A percentile compares a stretch with the other conserved stretches of the same genome.
Conservation (phyloP, 2,888 invertebrate genomes). For the Vanessa cardui region DNA sequence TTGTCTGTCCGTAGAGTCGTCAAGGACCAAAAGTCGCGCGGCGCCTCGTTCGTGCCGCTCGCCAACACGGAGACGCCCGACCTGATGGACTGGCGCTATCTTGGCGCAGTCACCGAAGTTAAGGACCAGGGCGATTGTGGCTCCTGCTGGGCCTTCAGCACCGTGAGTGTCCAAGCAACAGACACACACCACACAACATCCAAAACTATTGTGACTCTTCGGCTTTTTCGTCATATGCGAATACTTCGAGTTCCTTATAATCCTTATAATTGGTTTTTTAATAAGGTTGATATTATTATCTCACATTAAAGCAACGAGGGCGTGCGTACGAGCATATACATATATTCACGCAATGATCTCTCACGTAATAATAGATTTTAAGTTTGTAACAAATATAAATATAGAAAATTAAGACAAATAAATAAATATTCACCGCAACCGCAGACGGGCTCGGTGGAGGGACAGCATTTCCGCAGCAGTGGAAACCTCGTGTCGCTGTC, state of each 20-base stretch:
- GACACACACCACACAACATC: too few relatives aligned
- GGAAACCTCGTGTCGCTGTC: constrained; percentile 91
- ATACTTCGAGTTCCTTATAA: too few relatives aligned
- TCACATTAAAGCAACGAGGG: too few relatives aligned
- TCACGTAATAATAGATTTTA: not conserved
- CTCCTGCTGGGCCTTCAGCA: constrained; percentile 96
- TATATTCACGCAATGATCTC: not conserved
- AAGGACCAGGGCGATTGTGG: constrained; percentile 97
- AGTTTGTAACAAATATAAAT: too few relatives aligned
- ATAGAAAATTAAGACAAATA: too few relatives aligned
- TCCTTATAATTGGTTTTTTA: too few relatives aligned
- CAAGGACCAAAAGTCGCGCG: constrained; percentile 52
- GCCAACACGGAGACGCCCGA: constrained; percentile 88
- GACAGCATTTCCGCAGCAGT: constrained; percentile 91
- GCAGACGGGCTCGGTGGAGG: constrained; percentile 95
- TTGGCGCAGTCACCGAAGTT: constrained; percentile 93
- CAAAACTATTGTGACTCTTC: too few relatives aligned
- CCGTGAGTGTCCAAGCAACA: constrained; percentile 77
- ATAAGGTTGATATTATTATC: not conserved
- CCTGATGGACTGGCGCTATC: constrained; percentile 91
- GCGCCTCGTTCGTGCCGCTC: constrained; percentile 84
- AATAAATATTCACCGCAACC: too few relatives aligned
- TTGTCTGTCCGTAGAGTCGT: constrained; percentile 51
- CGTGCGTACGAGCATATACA: too few relatives aligned
- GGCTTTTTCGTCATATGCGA: too few relatives aligned